Evolutionary conservation across 2,888 invertebrate genomes (phyloP).

Genomic region (Ormyrus pomaceus): DNA sequence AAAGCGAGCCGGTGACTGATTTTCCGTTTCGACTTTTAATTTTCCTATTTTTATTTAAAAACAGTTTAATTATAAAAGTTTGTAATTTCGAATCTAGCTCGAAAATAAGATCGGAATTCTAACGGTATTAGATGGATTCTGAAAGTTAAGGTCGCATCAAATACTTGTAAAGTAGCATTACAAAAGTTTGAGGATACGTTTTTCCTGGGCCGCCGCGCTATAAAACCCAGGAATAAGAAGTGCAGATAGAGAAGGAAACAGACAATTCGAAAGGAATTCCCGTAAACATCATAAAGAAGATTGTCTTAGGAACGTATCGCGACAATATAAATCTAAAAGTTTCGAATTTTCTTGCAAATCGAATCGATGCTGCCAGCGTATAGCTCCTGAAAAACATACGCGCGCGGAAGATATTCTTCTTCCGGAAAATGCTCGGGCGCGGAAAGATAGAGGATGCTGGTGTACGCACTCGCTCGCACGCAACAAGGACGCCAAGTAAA

Average conservation of each 20-base stretch:
- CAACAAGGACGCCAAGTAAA: constrained; percentile 27
- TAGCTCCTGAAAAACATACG: constrained; percentile 18
- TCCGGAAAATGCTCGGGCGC: constrained; percentile 13
- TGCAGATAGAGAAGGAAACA: background rate
- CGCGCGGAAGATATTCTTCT: constrained; percentile 32
- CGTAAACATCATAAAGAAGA: constrained; percentile 54
- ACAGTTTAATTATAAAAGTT: no score
- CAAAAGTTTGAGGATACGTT: constrained; percentile 32
- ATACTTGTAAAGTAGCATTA: background rate
- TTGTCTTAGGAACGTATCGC: constrained; percentile 46
- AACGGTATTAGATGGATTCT: no score
- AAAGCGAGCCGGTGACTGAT: background rate
- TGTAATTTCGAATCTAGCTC: no score
- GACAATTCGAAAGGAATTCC: constrained; percentile 11
- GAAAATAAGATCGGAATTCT: no score
- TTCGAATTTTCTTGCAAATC: constrained; percentile 53
- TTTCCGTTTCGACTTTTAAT: background rate
- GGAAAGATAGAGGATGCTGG: background rate
- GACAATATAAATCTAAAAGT: constrained; percentile 55
- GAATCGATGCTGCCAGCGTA: constrained; percentile 37
- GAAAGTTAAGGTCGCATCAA: no score
- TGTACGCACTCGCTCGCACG: background rate
- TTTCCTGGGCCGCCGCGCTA: background rate
- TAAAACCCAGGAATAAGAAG: constrained; percentile 16
- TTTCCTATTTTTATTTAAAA: no score